Evolutionary conservation across 2,888 invertebrate species (phyloP).

Genomic region (Sphaerolaimus hirsutus): DNA sequence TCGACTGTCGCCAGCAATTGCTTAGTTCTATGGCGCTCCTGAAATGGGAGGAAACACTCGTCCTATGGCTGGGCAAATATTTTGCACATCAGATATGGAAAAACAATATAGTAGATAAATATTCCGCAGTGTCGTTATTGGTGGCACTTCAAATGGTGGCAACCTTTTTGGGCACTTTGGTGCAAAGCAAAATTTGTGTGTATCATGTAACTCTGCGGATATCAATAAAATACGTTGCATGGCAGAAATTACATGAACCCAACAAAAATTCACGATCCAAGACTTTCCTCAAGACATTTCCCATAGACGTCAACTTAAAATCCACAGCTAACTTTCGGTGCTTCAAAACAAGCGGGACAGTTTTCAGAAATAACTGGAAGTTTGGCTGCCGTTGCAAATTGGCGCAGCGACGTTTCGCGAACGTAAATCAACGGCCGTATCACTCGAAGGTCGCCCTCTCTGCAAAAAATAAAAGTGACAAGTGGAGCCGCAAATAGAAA

Average conservation of each 20-base stretch:
- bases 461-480: conserved; percentile 27
- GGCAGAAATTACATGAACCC: too few relatives aligned
- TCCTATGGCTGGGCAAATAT: too few relatives aligned
- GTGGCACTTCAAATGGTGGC: too few relatives aligned
- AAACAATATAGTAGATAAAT: not conserved
- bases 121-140: not conserved
- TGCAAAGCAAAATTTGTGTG: too few relatives aligned
- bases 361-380: conserved; percentile 46
- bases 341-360: conserved; percentile 33
- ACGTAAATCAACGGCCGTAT: conserved; percentile 67
- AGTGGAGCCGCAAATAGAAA: not conserved
- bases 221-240: too few relatives aligned
- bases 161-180: too few relatives aligned
- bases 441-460: conserved; percentile 53
- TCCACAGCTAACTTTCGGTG: not conserved
- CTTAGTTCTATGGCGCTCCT: conserved; percentile 40
- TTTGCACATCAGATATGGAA: not conserved
- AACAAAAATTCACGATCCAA: conserved; percentile 6
- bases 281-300: conserved; percentile 35
- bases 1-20: conserved; percentile 50
- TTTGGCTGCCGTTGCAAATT: conserved; percentile 47
- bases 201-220: too few relatives aligned
- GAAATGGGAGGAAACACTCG: too few relatives aligned
- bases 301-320: conserved; percentile 12
- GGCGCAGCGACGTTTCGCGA: conserved; percentile 46